These are phyloP conservation scores for Mobula birostris DNA, from an alignment of 2,113 vertebrate species.

Conservation along the genomic window DNA sequence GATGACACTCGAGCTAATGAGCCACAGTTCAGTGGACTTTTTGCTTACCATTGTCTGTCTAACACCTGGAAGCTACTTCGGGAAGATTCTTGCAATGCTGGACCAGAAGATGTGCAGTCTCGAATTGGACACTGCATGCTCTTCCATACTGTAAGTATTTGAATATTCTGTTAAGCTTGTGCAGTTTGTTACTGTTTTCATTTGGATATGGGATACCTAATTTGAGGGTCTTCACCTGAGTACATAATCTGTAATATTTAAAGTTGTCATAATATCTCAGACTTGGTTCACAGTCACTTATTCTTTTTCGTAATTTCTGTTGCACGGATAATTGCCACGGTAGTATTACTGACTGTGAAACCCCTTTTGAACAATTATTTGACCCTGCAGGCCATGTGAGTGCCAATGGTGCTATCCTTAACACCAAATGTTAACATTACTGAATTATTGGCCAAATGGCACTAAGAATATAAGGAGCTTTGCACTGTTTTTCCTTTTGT, in stretches of 20 bases:
- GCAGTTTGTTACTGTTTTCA: neutral
- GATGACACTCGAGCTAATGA: slow-evolving; percentile 90
- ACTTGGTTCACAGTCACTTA: neutral
- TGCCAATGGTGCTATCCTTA: no score
- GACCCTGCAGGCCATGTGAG: no score
- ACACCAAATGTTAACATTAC: no score
- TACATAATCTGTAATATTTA: neutral
- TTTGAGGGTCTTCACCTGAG: neutral
- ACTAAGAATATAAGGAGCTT: no score
- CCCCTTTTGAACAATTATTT: no score
- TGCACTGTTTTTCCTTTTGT: no score
- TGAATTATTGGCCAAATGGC: no score
- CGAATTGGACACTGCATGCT: slow-evolving; percentile 98
- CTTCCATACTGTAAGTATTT: slow-evolving; percentile 76
- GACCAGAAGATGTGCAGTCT: slow-evolving; percentile 93
- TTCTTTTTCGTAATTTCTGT: neutral
- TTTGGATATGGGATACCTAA: neutral
- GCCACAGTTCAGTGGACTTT: slow-evolving; percentile 93
- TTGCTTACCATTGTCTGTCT: slow-evolving; percentile 83
- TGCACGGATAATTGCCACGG: neutral
- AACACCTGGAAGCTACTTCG: slow-evolving; percentile 85
- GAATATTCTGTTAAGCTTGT: neutral
- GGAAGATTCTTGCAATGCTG: slow-evolving; percentile 96
- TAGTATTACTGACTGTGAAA: neutral
- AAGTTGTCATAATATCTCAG: neutral